Base-by-base conservation (phyloP, 2,113 vertebrate species). In the Macaca fascicularis region DNA sequence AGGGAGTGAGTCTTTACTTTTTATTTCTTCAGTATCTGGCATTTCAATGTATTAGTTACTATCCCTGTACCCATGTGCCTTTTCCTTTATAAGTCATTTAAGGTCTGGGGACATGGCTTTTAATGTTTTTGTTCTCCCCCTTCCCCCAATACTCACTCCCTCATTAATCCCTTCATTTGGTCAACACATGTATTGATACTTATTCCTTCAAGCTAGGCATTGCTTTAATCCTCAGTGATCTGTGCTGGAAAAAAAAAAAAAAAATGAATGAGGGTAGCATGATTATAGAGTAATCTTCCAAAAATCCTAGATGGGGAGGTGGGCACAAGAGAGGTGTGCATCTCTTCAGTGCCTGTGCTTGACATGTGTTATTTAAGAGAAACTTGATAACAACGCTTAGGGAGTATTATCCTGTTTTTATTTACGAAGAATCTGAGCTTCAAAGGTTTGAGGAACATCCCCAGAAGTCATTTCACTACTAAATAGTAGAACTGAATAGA, bases 41-140 rank as follows among this genome's bases (percentile, higher is more conserved):
- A 64, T 91, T 90, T 96, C 35, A 50, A 20, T 87, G 0, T 76
- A 25, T 92, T 89, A 22, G 11, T 70, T 72, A 93, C 30, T 48
- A 43, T 90, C 7, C n/a, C 25, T 72, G 7, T 30, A 32, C 11
- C 5, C 50, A 72, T 67, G 50, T 61, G 14, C 14, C 40, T 50
- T 78, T 92, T 55, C n/a, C 55, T 93, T 83, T 83, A 75, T 85
- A 76, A 85, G 13, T 81, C 70, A 57, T 40, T 50, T 82, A 81
- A 87, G 32, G 11, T 2, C 48, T 59, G 22, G 14, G 0, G 38
- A 32, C 2, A 13, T 76, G 48, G 35, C 8, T 90, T 89, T 22
- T 75, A 11, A 40, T 84, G 78, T 52, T 76, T 91, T 74, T 67
- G n/a, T 94, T 52, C 76, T 2, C 16, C 9, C 83, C 48, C 12